Percentiles rank a stretch among this genome's conserved stretches.
Evolutionary conservation across 2,113 vertebrate genomes (phyloP).

Genomic region (Malaclemys terrapin): DNA sequence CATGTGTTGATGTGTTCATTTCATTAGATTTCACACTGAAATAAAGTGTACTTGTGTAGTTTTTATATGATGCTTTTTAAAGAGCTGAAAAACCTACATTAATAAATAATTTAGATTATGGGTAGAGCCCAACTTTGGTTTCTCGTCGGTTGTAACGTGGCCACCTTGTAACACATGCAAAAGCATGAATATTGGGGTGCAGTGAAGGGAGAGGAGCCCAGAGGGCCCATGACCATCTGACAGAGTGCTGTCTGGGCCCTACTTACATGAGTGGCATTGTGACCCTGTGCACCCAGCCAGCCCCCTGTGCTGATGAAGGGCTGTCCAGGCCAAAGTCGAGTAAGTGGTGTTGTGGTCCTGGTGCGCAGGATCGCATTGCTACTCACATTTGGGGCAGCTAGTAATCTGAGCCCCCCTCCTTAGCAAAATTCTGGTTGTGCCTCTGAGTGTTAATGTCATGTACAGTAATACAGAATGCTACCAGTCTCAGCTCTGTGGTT

Average conservation of each 20-base stretch:
- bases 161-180: accelerated
- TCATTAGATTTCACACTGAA: not conserved
- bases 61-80: not conserved
- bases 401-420: not conserved
- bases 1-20: not conserved
- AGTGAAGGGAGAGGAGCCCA: not conserved
- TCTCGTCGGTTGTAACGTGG: not conserved
- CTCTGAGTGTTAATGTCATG: not conserved
- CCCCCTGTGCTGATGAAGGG: not conserved
- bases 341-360: no score
- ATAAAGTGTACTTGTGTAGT: not conserved
- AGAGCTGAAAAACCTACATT: not conserved
- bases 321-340: not conserved
- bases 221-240: not conserved
- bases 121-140: not conserved
- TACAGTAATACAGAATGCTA: not conserved
- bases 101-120: not conserved
- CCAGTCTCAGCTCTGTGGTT: not conserved
- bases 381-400: not conserved
- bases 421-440: not conserved
- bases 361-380: no score
- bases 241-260: not conserved
- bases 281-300: not conserved
- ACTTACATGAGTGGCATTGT: not conserved
- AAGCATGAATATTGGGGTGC: not conserved